Evolutionary conservation across 2,113 vertebrate species (phyloP), one percentile per base, ranked within the genome.

Genomic region (Danio rerio): DNA sequence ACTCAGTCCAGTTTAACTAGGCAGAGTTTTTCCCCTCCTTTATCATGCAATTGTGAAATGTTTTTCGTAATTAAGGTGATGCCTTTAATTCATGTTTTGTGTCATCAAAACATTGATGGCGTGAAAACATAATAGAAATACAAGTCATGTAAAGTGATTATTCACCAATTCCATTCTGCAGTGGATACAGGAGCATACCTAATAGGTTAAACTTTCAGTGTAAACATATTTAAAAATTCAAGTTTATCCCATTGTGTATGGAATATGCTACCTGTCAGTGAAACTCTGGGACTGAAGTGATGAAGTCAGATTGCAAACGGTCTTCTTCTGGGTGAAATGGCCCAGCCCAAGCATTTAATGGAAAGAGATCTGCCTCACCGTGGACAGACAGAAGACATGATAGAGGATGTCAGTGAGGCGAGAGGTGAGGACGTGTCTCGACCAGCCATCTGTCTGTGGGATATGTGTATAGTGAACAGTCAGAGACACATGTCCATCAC

Each of bases 401-500:
- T 61, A 52, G 21, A 56, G 31, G 9, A 5, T 56, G 59, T 68
- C 68, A 74, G 50, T 56, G n/a, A 59, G 71, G 66, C 20, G 18
- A 72, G 65, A 50, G 68, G 31, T 65, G 65, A 80, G 62, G 78
- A 53, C n/a, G 8, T 18, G 49, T 0, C 45, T 72, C 56, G 52
- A 72, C 50, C 59, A 77, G 63, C 72, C 20, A 20, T 52, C 65
- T 81, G 55, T 84, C 83, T 81, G 12, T 69, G 47, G 53, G 40
- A 21, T 77, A 45, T 59, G 50, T 61, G 52, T 53, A n/a, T 52
- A 55, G 47, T 55, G 21, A 53, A 78, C 47, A 56, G 50, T 45
- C 47, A n/a, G 21, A n/a, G 50, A 66, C 73, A 74, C 49, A 72
- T 77, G 77, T 82, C 71, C 63, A 55, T 77, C 58, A 82, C 63